Percentiles rank a stretch among this genome's conserved stretches.
Evolutionary conservation across 2,888 invertebrate genomes (phyloP).

Genomic region (Dermolepida albohirtum): DNA sequence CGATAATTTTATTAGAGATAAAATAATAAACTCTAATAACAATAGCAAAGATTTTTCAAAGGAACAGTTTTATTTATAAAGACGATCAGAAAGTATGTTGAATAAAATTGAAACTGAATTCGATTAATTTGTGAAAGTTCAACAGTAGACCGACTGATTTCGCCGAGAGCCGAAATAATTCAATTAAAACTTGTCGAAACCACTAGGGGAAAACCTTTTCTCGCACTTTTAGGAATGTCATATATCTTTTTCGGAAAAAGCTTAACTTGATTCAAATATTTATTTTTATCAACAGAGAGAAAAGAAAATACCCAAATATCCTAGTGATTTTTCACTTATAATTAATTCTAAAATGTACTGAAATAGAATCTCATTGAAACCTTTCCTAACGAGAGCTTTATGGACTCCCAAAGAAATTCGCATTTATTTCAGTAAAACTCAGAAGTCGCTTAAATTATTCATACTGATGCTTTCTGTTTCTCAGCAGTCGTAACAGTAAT

Average conservation of each 20-base stretch:
- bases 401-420: constrained; percentile 18
- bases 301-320: neutral
- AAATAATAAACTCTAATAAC: neutral
- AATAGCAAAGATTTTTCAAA: neutral
- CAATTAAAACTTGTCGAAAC: constrained; percentile 29
- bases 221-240: neutral
- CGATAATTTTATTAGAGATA: neutral
- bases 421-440: constrained; percentile 29
- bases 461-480: constrained; percentile 27
- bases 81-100: constrained; percentile 22
- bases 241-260: too few relatives aligned
- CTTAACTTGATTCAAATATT: too few relatives aligned
- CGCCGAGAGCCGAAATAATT: constrained; percentile 12
- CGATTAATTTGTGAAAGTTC: constrained; percentile 30
- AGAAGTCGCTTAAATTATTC: constrained; percentile 26
- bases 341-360: constrained; percentile 21
- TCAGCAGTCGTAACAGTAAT: constrained; percentile 24
- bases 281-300: too few relatives aligned
- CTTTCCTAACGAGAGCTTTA: constrained; percentile 26
- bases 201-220: constrained; percentile 21
- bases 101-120: constrained; percentile 21
- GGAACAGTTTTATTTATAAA: constrained; percentile 5
- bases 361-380: constrained; percentile 18
- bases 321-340: constrained; percentile 3
- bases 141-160: constrained; percentile 6